phyloP scores from a whole-genome alignment of 2,888 invertebrate species.

The Coelogynopora nodosa region DNA sequence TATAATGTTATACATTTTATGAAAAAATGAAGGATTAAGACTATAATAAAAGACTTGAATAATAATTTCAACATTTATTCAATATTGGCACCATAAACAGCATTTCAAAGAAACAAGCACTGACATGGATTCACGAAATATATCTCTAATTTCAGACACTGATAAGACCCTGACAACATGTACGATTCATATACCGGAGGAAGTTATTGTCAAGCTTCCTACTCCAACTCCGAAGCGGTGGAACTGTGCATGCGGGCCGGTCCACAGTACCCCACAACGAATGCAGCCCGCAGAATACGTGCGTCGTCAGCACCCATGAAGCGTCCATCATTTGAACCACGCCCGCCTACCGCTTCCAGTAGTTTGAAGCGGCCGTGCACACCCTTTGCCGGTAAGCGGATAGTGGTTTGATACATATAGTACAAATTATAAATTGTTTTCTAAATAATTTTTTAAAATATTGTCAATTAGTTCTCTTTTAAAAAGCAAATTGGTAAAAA shows the following conservation, averaged over 20 bases:
- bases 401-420: too few species aligned
- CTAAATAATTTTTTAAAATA: too few species aligned
- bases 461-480: too few species aligned
- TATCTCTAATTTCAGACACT: too few species aligned
- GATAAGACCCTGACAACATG: too few species aligned
- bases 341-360: conserved; percentile 52
- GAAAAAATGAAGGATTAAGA: too few species aligned
- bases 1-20: too few species aligned
- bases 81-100: not conserved
- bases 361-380: conserved; percentile 42
- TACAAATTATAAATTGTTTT: too few species aligned
- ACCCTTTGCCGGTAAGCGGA: conserved; percentile 40
- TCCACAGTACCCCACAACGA: not conserved
- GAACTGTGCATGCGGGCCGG: conserved; percentile 51
- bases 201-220: conserved; percentile 53
- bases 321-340: conserved; percentile 49
- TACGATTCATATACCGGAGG: conserved; percentile 46
- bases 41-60: too few species aligned
- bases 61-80: not conserved
- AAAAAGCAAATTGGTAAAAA: too few species aligned
- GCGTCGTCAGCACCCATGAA: conserved; percentile 7
- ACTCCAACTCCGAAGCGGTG: conserved; percentile 55
- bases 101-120: not conserved
- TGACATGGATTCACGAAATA: too few species aligned
- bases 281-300: conserved; percentile 17